Conservation (phyloP, 2,113 vertebrate species). For the Turnix velox region DNA sequence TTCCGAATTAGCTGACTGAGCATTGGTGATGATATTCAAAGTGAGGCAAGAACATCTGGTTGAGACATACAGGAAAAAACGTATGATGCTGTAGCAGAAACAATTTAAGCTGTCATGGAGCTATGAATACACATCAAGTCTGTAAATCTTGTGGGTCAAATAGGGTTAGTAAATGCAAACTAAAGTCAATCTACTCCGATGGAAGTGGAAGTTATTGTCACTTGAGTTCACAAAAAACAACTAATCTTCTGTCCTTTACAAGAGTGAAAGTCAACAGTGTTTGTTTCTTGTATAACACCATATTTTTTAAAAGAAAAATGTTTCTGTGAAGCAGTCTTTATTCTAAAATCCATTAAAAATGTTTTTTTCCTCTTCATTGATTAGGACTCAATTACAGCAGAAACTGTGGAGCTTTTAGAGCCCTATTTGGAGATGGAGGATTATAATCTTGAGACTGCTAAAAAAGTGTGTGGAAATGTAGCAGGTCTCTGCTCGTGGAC, state of each 20-base stretch:
- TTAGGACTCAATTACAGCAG: constrained; percentile 84
- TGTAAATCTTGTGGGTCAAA: neutral
- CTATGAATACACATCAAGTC: neutral
- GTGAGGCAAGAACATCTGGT: neutral
- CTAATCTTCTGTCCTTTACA: neutral
- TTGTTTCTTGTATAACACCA: neutral
- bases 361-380: neutral
- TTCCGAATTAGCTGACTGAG: neutral
- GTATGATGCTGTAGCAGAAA: neutral
- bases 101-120: neutral
- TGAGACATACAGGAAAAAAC: neutral
- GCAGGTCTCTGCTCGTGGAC: constrained; percentile 87
- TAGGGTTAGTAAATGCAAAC: neutral
- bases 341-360: neutral
- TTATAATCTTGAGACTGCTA: constrained; percentile 83
- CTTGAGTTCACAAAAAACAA: neutral
- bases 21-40: neutral
- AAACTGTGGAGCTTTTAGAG: constrained; percentile 80
- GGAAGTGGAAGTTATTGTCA: neutral
- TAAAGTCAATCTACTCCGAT: neutral
- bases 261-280: neutral
- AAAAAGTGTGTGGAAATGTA: constrained; percentile 84
- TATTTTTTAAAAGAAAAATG: neutral
- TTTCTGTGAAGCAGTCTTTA: neutral
- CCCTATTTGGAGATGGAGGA: constrained; percentile 84